Evolutionary conservation across 2,888 invertebrate species (phyloP), one percentile per base, ranked within the genome.

Genomic region (Gonocerus acuteangulatus): DNA sequence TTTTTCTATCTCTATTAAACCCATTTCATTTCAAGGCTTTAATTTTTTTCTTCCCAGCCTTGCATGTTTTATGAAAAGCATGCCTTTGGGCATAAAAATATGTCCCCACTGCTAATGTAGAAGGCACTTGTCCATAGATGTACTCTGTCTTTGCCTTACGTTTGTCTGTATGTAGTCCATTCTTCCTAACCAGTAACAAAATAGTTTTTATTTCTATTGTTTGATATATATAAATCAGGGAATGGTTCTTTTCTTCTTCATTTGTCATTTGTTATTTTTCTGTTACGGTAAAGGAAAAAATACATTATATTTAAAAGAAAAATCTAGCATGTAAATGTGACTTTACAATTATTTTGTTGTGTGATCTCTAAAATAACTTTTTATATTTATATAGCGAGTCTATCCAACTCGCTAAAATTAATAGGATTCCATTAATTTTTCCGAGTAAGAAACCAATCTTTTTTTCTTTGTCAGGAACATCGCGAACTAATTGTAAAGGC

Each of bases 221-320:
- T 51, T n/a, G 51, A 51, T 36, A 49, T n/a, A 51, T 34, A 51
- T 51, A 51, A 51, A 51, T 32, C 51, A 51, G 51, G 51, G 51
- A 51, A 51, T 51, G 51, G 51, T n/a, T 51, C 27, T 32, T 51
- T 49, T 27, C 36, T 34, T 51, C 36, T 51, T 32, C 36, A 34
- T 51, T 51, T 18, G 27, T 51, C 7, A 34, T 51, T 19, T 34
- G 18, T 36, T 34, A 32, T 51, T 51, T 34, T 32, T 51, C 18
- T 51, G 27, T 51, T 27, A 51, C 34, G 51, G 51, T 51, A 36
- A 51, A 51, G 51, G 51, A 51, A 51, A 51, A 6, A 51, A 32
- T 34, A 34, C 32, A 51, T 34, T 21, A 19, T 51, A 9, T 18
- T 36, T 4, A n/a, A n/a, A n/a, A n/a, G n/a, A 11, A 32, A 2